Conservation (phyloP, 2,113 vertebrate species). For the Limanda limanda region DNA sequence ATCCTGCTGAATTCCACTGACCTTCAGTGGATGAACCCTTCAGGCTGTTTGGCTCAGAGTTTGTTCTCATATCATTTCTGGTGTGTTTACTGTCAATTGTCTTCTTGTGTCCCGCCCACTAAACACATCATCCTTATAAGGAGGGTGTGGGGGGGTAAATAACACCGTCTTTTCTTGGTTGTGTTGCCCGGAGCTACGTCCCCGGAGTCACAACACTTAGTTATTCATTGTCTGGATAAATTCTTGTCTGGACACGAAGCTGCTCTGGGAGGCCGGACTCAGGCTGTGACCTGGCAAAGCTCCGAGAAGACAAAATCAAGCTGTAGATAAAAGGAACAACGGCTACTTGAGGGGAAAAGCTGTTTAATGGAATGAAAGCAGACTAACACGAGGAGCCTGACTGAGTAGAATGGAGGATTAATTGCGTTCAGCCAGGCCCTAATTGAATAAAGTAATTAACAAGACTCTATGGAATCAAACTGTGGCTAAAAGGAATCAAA, state of each 20-base stretch:
- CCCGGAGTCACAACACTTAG: constrained; percentile 31
- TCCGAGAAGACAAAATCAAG: constrained; percentile 21
- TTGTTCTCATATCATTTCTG: constrained; percentile 42
- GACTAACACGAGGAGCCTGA: constrained; percentile 6
- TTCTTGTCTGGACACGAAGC: constrained; percentile 28
- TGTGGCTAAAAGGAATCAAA: too few relatives aligned
- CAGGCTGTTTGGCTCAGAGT: constrained; percentile 37
- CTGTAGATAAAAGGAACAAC: too few relatives aligned
- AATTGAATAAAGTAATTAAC: not conserved
- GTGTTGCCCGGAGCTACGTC: constrained; percentile 12
- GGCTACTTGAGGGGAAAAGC: constrained; percentile 3
- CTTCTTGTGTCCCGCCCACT: constrained; percentile 31
- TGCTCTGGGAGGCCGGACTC: not conserved
- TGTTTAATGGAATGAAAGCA: constrained; percentile 17
- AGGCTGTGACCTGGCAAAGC: constrained; percentile 26
- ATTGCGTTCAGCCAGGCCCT: not conserved
- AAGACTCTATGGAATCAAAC: not conserved
- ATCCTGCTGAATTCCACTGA: constrained; percentile 33
- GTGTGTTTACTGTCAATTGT: constrained; percentile 45
- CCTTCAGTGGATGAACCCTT: constrained; percentile 32
- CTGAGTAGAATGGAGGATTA: not conserved
- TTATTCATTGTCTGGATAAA: constrained; percentile 35
- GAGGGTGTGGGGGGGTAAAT: not conserved
- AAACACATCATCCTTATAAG: not conserved
- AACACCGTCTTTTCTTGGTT: not conserved